Conservation (phyloP, 1,140 invertebrate species). For the Conopomorpha cramerella region DNA sequence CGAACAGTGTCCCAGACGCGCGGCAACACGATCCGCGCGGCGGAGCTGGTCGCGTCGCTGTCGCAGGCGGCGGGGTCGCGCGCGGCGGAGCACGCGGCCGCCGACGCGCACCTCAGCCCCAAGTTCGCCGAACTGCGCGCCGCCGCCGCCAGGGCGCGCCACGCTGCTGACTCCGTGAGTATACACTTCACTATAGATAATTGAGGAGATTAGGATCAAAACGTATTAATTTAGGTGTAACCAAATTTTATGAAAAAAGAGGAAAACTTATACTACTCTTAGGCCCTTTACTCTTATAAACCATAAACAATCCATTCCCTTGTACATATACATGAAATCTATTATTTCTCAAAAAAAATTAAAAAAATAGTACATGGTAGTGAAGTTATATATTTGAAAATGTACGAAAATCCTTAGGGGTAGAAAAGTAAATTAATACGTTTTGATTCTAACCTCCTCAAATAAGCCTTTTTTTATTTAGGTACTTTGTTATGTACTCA, state of each 20-base stretch:
- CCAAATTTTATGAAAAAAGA: not conserved
- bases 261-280: not conserved
- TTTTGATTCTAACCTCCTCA: too few species aligned
- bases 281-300: too few species aligned
- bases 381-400: too few species aligned
- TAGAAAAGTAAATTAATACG: too few species aligned
- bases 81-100: constrained; percentile 63
- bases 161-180: constrained; percentile 79
- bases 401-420: too few species aligned
- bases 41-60: constrained; percentile 60
- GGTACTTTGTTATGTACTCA: too few species aligned
- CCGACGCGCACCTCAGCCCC: constrained; percentile 63
- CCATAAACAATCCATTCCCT: too few species aligned
- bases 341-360: too few species aligned
- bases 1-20: constrained; percentile 62
- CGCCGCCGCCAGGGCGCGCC: constrained; percentile 76
- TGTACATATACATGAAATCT: too few species aligned
- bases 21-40: constrained; percentile 59
- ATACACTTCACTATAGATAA: not conserved
- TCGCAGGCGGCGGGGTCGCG: constrained; percentile 57
- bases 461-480: too few species aligned
- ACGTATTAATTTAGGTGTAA: not conserved
- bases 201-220: not conserved
- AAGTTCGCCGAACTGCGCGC: constrained; percentile 71
- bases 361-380: too few species aligned